Percentiles rank a stretch among this genome's conserved stretches.
These are phyloP conservation scores for Dorcus hopei DNA, from an alignment of 2,888 invertebrate genomes.

Conservation along the genomic window DNA sequence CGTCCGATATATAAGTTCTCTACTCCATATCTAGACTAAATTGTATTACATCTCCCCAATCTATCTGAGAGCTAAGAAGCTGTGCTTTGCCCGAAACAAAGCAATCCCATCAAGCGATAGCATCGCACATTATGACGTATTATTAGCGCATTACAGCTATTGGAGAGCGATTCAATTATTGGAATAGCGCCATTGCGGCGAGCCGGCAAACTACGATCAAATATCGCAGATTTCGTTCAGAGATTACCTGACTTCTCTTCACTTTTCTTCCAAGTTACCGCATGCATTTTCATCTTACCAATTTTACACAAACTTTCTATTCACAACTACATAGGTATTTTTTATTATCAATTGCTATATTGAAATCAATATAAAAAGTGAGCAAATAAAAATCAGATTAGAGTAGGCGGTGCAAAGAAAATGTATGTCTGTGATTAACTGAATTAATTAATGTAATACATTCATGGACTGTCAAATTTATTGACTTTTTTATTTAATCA, in stretches of 20 bases:
- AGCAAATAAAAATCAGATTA: too few species aligned
- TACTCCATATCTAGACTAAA: constrained; percentile 41
- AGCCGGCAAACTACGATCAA: constrained; percentile 45
- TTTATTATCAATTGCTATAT: too few species aligned
- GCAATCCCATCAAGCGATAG: constrained; percentile 52
- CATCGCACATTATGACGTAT: constrained; percentile 53
- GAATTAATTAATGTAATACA: too few species aligned
- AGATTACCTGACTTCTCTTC: constrained; percentile 24
- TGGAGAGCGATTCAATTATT: constrained; percentile 54
- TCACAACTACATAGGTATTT: too few species aligned
- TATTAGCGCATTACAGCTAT: constrained; percentile 54
- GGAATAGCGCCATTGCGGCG: constrained; percentile 50
- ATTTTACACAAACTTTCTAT: background rate
- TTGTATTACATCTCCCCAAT: constrained; percentile 47
- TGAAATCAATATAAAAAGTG: too few species aligned
- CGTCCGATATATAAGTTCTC: constrained; percentile 28
- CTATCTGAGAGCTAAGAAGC: constrained; percentile 43
- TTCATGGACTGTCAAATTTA: too few species aligned
- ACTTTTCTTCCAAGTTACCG: constrained; percentile 7
- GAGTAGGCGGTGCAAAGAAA: too few species aligned
- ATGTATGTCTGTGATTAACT: too few species aligned
- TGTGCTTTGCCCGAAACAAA: constrained; percentile 46
- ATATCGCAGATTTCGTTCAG: constrained; percentile 36
- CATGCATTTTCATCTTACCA: background rate
- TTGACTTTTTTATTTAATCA: too few species aligned